A percentile compares a stretch with the other conserved stretches of the same genome.
These are phyloP conservation scores for Cricetomys ansorgei DNA, from an alignment of 2,113 vertebrate species.

Conservation along the genomic window DNA sequence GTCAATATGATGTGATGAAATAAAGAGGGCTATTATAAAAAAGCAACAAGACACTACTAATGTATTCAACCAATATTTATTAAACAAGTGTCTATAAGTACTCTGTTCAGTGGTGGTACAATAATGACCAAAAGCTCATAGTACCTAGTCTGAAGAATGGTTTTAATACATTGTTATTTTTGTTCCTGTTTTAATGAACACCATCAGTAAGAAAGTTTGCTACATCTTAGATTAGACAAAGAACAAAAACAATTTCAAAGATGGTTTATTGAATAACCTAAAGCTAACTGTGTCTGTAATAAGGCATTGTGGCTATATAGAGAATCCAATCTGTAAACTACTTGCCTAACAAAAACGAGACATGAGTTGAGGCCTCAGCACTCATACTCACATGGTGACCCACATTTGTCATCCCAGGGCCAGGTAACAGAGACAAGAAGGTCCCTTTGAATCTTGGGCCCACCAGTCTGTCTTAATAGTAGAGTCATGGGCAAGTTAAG, in stretches of 20 bases:
- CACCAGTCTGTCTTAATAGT: too few species aligned
- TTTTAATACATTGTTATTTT: not conserved
- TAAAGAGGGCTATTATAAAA: not conserved
- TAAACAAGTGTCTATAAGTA: not conserved
- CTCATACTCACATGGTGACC: not conserved
- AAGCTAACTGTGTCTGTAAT: not conserved
- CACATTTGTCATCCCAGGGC: not conserved
- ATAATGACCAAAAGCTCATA: not conserved
- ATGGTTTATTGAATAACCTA: conserved; percentile 6
- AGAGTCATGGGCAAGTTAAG: not conserved
- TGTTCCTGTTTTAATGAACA: not conserved
- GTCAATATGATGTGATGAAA: not conserved
- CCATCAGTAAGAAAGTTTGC: not conserved
- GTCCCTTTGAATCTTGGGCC: not conserved
- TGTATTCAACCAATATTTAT: conserved; percentile 29
- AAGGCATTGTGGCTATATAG: not conserved
- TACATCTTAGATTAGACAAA: not conserved
- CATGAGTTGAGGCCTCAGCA: not conserved
- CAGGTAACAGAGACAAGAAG: not conserved
- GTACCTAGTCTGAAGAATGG: not conserved
- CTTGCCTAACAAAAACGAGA: not conserved
- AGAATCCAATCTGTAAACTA: not conserved
- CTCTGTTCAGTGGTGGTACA: not conserved
- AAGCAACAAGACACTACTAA: not conserved
- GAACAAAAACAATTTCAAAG: not conserved